phyloP scores from a whole-genome alignment of 1,140 invertebrate species.

The Drosophila ananassae region DNA sequence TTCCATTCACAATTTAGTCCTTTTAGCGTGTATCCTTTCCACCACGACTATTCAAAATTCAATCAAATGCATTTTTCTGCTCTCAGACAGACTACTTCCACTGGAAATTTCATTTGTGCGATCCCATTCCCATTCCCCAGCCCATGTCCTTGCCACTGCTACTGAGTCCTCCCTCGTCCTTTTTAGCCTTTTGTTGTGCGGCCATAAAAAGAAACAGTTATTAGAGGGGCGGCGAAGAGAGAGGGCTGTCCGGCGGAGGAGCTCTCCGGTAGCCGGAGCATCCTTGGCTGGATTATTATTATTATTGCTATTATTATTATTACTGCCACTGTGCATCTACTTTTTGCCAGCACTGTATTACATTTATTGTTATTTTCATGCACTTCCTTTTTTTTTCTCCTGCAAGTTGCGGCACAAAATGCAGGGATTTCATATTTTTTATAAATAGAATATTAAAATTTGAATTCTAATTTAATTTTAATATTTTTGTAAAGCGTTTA shows the following conservation, averaged over 20 bases:
- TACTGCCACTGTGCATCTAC: constrained; percentile 33
- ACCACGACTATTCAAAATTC: constrained; percentile 62
- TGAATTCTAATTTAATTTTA: not conserved
- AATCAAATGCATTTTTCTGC: constrained; percentile 62
- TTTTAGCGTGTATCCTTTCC: constrained; percentile 1
- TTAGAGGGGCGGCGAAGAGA: constrained; percentile 30
- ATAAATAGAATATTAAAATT: not conserved
- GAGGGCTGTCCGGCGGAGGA: constrained; percentile 18
- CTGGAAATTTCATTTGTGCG: constrained; percentile 22
- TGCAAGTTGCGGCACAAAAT: not conserved
- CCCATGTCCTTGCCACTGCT: too few relatives aligned
- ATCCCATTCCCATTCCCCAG: too few relatives aligned
- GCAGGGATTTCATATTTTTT: not conserved
- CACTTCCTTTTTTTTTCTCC: constrained; percentile 21
- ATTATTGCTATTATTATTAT: constrained; percentile 34
- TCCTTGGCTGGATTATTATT: constrained; percentile 41
- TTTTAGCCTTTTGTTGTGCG: constrained; percentile 26
- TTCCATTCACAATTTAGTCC: not conserved
- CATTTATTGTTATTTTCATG: constrained; percentile 43
- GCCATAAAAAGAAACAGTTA: constrained; percentile 70
- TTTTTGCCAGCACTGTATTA: constrained; percentile 33
- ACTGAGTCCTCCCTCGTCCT: not conserved
- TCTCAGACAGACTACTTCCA: not conserved
- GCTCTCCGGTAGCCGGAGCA: constrained; percentile 1
- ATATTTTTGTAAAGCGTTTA: not conserved